phyloP scores from a whole-genome alignment of 2,888 invertebrate genomes.

The Drosophila neonasuta region DNA sequence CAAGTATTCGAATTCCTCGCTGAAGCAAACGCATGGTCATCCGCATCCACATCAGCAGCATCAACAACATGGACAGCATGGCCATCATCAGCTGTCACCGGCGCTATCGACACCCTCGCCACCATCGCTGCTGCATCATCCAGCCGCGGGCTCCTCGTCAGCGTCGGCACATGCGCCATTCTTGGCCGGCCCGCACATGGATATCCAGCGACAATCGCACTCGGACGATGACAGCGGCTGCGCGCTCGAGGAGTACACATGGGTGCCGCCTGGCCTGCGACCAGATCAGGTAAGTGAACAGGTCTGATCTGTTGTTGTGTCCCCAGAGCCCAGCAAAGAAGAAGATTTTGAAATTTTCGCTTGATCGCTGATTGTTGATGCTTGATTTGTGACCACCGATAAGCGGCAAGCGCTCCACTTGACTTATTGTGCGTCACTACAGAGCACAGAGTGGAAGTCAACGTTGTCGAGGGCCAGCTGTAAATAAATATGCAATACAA shows the following conservation, averaged over 20 bases:
- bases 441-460: neutral
- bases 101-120: conserved; percentile 82
- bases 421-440: conserved; percentile 72
- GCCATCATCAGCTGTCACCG: conserved; percentile 78
- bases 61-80: conserved; percentile 27
- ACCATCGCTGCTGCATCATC: conserved; percentile 80
- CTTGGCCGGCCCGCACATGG: conserved; percentile 83
- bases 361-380: conserved; percentile 49
- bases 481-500: conserved; percentile 60
- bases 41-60: conserved; percentile 33
- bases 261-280: conserved; percentile 97
- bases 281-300: conserved; percentile 93
- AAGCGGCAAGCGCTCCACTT: conserved; percentile 46
- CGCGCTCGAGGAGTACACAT: conserved; percentile 98
- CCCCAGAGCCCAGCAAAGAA: conserved; percentile 6
- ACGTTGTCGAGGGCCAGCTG: conserved; percentile 29
- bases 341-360: conserved; percentile 32
- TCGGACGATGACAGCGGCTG: conserved; percentile 99
- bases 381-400: conserved; percentile 25
- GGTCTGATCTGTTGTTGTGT: neutral
- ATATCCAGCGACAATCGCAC: conserved; percentile 93
- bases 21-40: conserved; percentile 53
- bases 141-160: conserved; percentile 57
- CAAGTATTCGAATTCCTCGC: conserved; percentile 75
- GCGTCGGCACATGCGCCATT: conserved; percentile 79